These are phyloP conservation scores for Macrophya alboannulata DNA, from an alignment of 2,888 invertebrate genomes.

Conservation along the genomic window DNA sequence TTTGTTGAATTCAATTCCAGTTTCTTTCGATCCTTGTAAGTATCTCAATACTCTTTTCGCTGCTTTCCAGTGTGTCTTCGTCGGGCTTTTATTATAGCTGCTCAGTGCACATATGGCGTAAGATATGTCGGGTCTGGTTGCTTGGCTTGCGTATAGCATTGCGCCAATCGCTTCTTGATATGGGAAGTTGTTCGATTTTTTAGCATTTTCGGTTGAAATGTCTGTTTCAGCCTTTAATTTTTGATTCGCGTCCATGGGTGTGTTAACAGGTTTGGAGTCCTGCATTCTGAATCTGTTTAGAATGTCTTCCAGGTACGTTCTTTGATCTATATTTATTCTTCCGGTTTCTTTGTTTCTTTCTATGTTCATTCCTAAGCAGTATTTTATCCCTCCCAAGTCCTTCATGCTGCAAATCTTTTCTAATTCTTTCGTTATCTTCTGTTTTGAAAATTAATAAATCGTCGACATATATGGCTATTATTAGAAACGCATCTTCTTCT, in stretches of 20 bases:
- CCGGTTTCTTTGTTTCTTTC: not conserved
- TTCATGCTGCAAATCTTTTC: not conserved
- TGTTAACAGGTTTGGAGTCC: too few relatives aligned
- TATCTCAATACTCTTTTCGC: not conserved
- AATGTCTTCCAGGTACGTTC: too few relatives aligned
- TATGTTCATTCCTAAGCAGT: not conserved
- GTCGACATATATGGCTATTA: not conserved
- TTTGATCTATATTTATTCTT: too few relatives aligned
- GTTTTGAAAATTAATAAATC: not conserved
- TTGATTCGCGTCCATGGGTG: not conserved
- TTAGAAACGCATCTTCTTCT: not conserved
- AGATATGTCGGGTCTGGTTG: slow-evolving; percentile 59
- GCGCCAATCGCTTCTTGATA: slow-evolving; percentile 64
- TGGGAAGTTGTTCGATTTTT: slow-evolving; percentile 62
- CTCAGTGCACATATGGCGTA: slow-evolving; percentile 54
- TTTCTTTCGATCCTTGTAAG: not conserved
- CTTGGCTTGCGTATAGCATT: slow-evolving; percentile 56
- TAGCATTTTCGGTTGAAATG: slow-evolving; percentile 62
- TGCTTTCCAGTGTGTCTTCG: slow-evolving; percentile 42
- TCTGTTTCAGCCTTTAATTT: not conserved
- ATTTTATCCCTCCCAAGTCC: not conserved
- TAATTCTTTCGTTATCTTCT: not conserved
- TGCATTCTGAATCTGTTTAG: too few relatives aligned
- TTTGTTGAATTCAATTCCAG: not conserved
- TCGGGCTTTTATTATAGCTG: slow-evolving; percentile 47